Base-by-base conservation (phyloP, 92 coral and sea anemone genomes). In the Heliopora coerulea region DNA sequence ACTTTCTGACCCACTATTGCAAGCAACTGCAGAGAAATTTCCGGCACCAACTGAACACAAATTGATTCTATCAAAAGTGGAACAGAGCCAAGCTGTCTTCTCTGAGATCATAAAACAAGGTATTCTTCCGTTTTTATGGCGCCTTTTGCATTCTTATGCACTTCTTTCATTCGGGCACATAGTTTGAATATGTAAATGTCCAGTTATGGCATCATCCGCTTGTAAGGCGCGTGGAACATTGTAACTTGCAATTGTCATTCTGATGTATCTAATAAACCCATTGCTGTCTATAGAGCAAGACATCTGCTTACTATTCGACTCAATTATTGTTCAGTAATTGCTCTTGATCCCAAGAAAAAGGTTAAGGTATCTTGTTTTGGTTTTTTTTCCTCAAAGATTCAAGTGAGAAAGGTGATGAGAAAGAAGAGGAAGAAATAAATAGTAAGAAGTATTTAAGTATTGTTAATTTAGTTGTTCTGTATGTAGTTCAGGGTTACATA, bases 21-120 rank as follows among this genome's bases (percentile, higher is more conserved):
- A 52, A 63, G 70, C 15, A 42, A 56, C 61, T 18, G 62, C 83
- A 68, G 72, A 80, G 3, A 79, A 85, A 39, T 75, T 83, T 21
- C 88, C 84, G 42, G 78, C 91, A 26, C 98, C 98, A 27, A 86
- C 83, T 58, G 95, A 90, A 33, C 89, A 81, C 72, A 89, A 86
- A 50, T 70, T 93, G 86, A 72, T 88, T 48, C 74, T 93, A 86
- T 93, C 96, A 13, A 93, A 90, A 50, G 95, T 90, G 18, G 96
- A 93, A 57, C 96, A 93, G 75, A 83, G 95, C 44, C 78, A 86
- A 63, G 96, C 91, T 34, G 95, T 93, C n/a, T 82, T 93, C 68
- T 90, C 96, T 39, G 87, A 93, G 44, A 87, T 88, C 49, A 32
- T 54, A 26, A 49, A 13, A 33, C 15, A 40, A 66, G 73, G 73